A percentile compares a stretch with the other conserved stretches of the same genome.
phyloP scores from a whole-genome alignment of 2,888 invertebrate genomes.

The Muschampia plurimacula region DNA sequence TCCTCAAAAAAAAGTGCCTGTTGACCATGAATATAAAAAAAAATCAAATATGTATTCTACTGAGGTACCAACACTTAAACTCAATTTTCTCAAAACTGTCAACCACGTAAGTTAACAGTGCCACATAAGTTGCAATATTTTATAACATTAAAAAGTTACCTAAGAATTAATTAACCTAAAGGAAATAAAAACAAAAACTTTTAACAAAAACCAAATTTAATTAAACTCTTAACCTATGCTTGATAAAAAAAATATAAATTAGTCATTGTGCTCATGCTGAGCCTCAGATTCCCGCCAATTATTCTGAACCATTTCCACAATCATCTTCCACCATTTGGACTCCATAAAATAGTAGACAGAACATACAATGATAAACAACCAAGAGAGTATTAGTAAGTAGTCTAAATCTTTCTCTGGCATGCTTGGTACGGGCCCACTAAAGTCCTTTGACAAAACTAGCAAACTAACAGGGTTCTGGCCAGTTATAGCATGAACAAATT shows the following conservation, averaged over 20 bases:
- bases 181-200: neutral
- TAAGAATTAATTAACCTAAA: too few species aligned
- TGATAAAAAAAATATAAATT: slow-evolving; percentile 39
- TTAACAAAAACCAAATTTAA: slow-evolving; percentile 2
- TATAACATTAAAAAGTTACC: too few species aligned
- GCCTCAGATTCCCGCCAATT: slow-evolving; percentile 96
- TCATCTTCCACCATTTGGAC: slow-evolving; percentile 91
- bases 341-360: slow-evolving; percentile 91
- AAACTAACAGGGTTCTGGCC: slow-evolving; percentile 88
- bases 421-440: slow-evolving; percentile 92
- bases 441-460: slow-evolving; percentile 90
- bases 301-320: slow-evolving; percentile 93
- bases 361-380: slow-evolving; percentile 93
- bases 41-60: too few species aligned
- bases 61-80: too few species aligned
- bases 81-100: too few species aligned
- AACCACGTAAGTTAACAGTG: too few species aligned
- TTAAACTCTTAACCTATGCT: slow-evolving; percentile 8
- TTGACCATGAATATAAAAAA: too few species aligned
- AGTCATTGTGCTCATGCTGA: slow-evolving; percentile 91
- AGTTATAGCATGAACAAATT: slow-evolving; percentile 92
- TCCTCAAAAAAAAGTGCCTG: too few species aligned
- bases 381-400: slow-evolving; percentile 92
- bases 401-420: slow-evolving; percentile 92
- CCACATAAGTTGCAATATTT: too few species aligned